Conservation (phyloP, 2,888 invertebrate species). For the Lycocerus yunnanus region DNA sequence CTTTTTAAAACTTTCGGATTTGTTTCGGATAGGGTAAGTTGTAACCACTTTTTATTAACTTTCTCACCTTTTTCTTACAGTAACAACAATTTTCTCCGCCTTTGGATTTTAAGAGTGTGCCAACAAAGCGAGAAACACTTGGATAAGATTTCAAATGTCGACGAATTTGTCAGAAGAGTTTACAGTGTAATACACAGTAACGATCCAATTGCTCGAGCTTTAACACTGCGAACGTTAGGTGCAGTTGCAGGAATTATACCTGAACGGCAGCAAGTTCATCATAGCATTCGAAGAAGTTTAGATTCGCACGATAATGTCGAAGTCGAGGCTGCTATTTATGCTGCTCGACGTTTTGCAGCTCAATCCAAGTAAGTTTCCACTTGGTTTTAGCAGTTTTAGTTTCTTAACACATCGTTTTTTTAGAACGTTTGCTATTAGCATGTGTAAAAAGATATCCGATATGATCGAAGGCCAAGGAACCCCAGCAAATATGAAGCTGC, state of each 20-base stretch:
- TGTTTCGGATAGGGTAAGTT: constrained; percentile 78
- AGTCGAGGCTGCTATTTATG: constrained; percentile 94
- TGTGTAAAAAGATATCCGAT: constrained; percentile 93
- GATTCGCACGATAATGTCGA: constrained; percentile 96
- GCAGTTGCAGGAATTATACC: constrained; percentile 93
- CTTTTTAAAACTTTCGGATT: constrained; percentile 90
- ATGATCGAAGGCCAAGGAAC: constrained; percentile 95
- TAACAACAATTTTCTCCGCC: constrained; percentile 86
- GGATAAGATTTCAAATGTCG: constrained; percentile 93
- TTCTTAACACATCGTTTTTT: constrained; percentile 30
- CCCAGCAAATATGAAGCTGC: constrained; percentile 88
- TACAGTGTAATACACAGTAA: constrained; percentile 96
- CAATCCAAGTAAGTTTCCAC: constrained; percentile 76
- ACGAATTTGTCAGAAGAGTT: constrained; percentile 88
- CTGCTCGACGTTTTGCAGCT: constrained; percentile 92
- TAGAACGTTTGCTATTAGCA: constrained; percentile 92
- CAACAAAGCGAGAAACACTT: constrained; percentile 95
- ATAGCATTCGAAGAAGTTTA: constrained; percentile 86
- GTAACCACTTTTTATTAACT: neutral
- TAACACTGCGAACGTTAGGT: constrained; percentile 87
- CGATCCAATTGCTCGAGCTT: constrained; percentile 92
- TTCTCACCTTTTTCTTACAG: constrained; percentile 33
- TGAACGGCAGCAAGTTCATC: constrained; percentile 93
- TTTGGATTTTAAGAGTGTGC: constrained; percentile 91
- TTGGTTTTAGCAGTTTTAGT: neutral